Conservation (phyloP, 1,140 invertebrate genomes). For the Dinoponera quadriceps region DNA sequence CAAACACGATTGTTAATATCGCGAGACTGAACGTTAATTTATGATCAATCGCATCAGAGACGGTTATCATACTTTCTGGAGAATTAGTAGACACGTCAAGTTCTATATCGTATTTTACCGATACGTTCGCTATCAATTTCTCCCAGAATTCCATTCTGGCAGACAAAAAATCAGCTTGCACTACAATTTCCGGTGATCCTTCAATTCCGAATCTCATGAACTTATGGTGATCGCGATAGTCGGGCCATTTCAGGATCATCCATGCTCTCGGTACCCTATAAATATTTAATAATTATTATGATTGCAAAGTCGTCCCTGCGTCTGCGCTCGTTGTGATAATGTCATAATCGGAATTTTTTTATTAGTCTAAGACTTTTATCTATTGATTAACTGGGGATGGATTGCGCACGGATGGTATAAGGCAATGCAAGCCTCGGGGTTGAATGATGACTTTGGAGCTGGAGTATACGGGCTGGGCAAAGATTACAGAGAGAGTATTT, state of each 20-base stretch:
- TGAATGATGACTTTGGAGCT: too few species aligned
- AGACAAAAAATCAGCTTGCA: conserved; percentile 72
- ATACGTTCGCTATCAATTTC: conserved; percentile 58
- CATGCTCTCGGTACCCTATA: conserved; percentile 75
- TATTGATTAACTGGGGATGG: not conserved
- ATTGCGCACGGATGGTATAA: too few species aligned
- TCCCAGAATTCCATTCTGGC: conserved; percentile 79
- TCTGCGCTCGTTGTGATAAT: not conserved
- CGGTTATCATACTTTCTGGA: too few species aligned
- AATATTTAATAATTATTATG: conserved; percentile 61
- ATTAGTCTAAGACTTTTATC: conserved; percentile 1
- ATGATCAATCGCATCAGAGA: too few species aligned
- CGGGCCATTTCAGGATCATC: conserved; percentile 73
- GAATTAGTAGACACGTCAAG: too few species aligned
- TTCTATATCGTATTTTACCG: too few species aligned
- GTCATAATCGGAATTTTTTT: conserved; percentile 6
- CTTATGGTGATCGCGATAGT: conserved; percentile 72
- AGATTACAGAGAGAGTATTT: too few species aligned
- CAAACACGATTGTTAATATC: too few species aligned
- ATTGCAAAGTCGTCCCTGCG: conserved; percentile 12
- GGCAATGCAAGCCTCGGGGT: too few species aligned
- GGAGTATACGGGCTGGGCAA: too few species aligned
- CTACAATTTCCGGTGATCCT: conserved; percentile 64
- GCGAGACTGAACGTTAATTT: too few species aligned
- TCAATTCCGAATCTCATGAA: conserved; percentile 77